A percentile compares a stretch with the other conserved stretches of the same genome.
Evolutionary conservation across 2,888 invertebrate species (phyloP).

Genomic region (Neuroscelio doddi): DNA sequence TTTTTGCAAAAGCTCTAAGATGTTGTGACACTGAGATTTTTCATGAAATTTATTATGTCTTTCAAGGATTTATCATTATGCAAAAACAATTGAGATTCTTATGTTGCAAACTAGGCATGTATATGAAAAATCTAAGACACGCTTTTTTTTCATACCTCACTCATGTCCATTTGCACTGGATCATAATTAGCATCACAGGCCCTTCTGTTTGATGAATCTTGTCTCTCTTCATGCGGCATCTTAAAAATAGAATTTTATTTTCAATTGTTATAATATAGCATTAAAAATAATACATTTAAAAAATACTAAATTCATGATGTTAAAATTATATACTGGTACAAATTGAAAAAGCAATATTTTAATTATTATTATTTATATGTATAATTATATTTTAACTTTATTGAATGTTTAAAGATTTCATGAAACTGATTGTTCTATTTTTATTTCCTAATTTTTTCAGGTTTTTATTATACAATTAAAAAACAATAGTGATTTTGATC

Average conservation of each 20-base stretch:
- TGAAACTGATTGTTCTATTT: too few species aligned
- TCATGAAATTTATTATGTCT: background rate
- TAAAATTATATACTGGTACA: too few species aligned
- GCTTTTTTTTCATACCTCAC: slow-evolving; percentile 75
- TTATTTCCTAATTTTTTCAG: too few species aligned
- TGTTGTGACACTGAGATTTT: background rate
- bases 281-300: too few species aligned
- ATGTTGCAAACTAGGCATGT: background rate
- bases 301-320: too few species aligned
- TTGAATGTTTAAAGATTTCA: too few species aligned
- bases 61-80: background rate
- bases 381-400: too few species aligned
- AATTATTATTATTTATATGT: too few species aligned
- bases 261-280: too few species aligned
- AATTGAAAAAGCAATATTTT: too few species aligned
- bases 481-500: too few species aligned
- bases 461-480: too few species aligned
- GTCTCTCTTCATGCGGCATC: slow-evolving; percentile 52
- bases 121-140: slow-evolving; percentile 33
- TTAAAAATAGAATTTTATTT: slow-evolving; percentile 42
- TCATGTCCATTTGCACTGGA: slow-evolving; percentile 85
- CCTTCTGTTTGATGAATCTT: slow-evolving; percentile 17
- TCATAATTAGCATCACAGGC: slow-evolving; percentile 82
- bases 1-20: background rate
- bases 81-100: background rate